Conservation (phyloP, 2,113 vertebrate genomes). For the Heptranchias perlo region DNA sequence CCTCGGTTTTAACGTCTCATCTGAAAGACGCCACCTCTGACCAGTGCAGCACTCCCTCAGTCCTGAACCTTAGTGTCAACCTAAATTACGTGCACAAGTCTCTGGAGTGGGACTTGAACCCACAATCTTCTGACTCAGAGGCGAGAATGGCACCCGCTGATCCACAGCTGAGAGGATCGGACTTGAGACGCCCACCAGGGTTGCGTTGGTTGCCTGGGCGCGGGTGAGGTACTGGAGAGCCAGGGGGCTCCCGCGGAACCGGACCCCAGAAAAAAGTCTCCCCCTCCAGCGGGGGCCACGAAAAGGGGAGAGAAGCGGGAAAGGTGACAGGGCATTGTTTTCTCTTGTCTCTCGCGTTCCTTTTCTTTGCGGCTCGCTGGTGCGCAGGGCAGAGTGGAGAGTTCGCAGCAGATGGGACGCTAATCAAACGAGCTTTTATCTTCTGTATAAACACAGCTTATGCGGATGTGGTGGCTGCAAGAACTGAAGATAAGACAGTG, state of each 20-base stretch:
- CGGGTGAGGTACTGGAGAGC: not conserved
- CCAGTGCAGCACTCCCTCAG: not conserved
- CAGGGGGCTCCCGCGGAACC: not conserved
- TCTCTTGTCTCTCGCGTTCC: not conserved
- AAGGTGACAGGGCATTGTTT: not conserved
- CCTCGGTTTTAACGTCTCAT: not conserved
- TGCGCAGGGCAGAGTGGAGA: not conserved
- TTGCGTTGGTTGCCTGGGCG: not conserved
- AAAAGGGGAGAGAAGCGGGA: not conserved
- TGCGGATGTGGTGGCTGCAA: not conserved
- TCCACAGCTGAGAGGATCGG: not conserved
- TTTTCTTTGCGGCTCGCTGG: not conserved
- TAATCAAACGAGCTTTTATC: not conserved
- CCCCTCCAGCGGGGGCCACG: not conserved
- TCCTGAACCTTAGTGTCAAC: too few relatives aligned
- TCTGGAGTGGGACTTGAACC: not conserved
- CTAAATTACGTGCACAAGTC: not conserved
- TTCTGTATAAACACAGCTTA: not conserved
- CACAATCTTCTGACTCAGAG: not conserved
- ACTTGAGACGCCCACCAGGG: not conserved
- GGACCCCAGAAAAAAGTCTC: not conserved
- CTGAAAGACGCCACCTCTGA: too few relatives aligned
- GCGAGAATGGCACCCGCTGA: not conserved
- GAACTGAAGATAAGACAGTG: not conserved
- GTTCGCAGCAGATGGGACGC: not conserved